These are phyloP conservation scores for Chloroceryle amazona DNA, from an alignment of 2,797 vertebrate species.

Conservation along the genomic window DNA sequence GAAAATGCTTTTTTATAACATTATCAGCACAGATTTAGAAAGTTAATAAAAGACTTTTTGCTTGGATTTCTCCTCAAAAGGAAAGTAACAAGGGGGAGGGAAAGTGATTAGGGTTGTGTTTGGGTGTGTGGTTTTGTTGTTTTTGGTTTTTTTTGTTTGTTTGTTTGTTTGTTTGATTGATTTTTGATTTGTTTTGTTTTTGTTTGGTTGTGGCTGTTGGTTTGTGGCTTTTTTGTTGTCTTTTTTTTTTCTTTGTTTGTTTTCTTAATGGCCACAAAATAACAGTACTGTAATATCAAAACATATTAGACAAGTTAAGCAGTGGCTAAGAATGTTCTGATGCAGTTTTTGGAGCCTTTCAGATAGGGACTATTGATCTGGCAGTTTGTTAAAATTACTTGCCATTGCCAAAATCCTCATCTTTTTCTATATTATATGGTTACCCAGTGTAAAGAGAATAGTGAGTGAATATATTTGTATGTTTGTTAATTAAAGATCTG, in stretches of 20 bases:
- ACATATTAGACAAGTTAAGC: not conserved
- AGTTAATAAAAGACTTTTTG: not conserved
- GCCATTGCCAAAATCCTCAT: not conserved
- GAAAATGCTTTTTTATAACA: not conserved
- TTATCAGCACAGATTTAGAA: not conserved
- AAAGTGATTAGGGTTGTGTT: not conserved
- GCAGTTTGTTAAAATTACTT: not conserved
- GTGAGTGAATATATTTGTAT: not conserved
- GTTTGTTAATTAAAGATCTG: not conserved
- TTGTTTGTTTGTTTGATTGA: no score
- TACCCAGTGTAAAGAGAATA: not conserved
- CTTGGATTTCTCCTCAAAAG: not conserved
- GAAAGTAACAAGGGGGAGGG: not conserved
- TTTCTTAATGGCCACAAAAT: not conserved
- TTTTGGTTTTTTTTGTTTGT: no score
- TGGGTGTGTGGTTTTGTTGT: not conserved
- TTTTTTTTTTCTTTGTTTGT: no score
- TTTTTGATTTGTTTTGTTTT: no score
- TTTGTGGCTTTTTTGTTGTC: no score
- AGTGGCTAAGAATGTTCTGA: not conserved
- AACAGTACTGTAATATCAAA: not conserved
- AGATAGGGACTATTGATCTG: fast-evolving
- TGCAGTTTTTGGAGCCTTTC: not conserved
- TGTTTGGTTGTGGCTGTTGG: not conserved
- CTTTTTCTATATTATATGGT: not conserved